Conservation (phyloP, 2,888 invertebrate genomes). For the Digitonthophagus gazella region DNA sequence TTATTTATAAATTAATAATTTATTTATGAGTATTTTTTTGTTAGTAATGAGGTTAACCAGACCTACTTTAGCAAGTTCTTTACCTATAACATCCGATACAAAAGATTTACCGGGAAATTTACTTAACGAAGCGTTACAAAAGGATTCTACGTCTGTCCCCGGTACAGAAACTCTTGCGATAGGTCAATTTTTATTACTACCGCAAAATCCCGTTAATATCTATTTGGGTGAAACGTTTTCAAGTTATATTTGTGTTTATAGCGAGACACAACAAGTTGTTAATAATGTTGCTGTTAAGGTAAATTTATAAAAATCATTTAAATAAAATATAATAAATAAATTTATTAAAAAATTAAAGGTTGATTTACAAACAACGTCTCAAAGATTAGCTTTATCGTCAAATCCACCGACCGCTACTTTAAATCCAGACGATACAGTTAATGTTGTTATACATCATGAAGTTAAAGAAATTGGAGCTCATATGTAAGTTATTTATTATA, state of each 20-base stretch:
- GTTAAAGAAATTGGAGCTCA: slow-evolving; percentile 99
- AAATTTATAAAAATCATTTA: slow-evolving; percentile 34
- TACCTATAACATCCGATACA: slow-evolving; percentile 79
- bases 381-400: slow-evolving; percentile 79
- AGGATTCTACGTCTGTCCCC: slow-evolving; percentile 80
- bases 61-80: slow-evolving; percentile 81
- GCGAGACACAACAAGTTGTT: slow-evolving; percentile 84
- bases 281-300: slow-evolving; percentile 82
- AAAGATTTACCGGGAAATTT: slow-evolving; percentile 82
- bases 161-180: slow-evolving; percentile 80
- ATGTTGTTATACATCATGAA: slow-evolving; percentile 96
- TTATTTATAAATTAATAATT: slow-evolving; percentile 47
- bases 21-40: slow-evolving; percentile 29
- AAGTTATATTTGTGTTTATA: slow-evolving; percentile 95
- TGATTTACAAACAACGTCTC: slow-evolving; percentile 90
- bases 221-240: slow-evolving; percentile 98
- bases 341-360: slow-evolving; percentile 56
- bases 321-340: slow-evolving; percentile 10
- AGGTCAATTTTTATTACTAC: slow-evolving; percentile 87
- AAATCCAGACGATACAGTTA: slow-evolving; percentile 80
- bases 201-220: slow-evolving; percentile 97
- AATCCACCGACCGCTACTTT: slow-evolving; percentile 60
- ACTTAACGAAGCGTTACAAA: slow-evolving; percentile 73
- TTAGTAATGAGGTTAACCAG: slow-evolving; percentile 91
- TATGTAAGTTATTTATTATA: slow-evolving; percentile 63